Percentiles rank a stretch among this genome's conserved stretches.
phyloP scores from a whole-genome alignment of 2,797 vertebrate species.

The Xiphophorus birchmanni region DNA sequence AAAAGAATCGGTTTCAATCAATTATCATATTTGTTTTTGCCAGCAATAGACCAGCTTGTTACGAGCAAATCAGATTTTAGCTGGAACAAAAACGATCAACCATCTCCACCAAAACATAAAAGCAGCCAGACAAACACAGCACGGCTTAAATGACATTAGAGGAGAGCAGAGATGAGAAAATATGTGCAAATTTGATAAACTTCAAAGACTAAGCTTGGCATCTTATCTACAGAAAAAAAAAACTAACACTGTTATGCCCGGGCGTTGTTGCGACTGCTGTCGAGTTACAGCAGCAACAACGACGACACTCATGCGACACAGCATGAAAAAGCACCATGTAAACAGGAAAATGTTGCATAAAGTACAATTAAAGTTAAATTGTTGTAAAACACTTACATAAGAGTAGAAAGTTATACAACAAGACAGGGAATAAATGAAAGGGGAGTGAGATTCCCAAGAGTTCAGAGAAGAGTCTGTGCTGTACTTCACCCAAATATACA shows the following conservation, averaged over 20 bases:
- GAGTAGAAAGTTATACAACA: conserved; percentile 12
- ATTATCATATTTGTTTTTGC: conserved; percentile 47
- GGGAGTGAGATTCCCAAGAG: neutral
- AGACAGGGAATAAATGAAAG: neutral
- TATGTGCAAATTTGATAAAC: conserved; percentile 27
- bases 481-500: conserved; percentile 80
- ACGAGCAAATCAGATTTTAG: conserved; percentile 48
- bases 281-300: neutral
- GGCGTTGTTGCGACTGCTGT: neutral
- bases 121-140: conserved; percentile 19
- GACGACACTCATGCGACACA: neutral
- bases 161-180: conserved; percentile 15
- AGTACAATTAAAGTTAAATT: neutral
- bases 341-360: conserved; percentile 13
- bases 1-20: conserved; percentile 31
- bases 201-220: neutral
- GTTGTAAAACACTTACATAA: neutral
- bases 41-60: conserved; percentile 31
- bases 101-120: conserved; percentile 43
- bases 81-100: conserved; percentile 40
- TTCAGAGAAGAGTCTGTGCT: neutral
- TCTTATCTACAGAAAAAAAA: neutral
- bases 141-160: conserved; percentile 15
- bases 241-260: conserved; percentile 3
- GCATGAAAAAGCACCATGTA: conserved; percentile 5